phyloP scores from a whole-genome alignment of 2,113 vertebrate genomes.

The Hippoglossus stenolepis region DNA sequence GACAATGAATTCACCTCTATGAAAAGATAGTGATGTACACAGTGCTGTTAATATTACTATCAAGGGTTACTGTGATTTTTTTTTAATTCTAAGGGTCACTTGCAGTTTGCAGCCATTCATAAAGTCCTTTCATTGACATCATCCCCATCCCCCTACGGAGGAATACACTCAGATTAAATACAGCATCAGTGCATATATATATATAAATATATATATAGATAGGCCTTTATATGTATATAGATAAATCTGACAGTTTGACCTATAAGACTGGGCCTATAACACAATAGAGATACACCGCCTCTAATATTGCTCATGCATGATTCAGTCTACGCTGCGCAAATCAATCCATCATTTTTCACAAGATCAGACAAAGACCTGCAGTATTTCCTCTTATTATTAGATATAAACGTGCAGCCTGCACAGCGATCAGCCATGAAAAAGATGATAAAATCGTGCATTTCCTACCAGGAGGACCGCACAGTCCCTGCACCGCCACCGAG shows the following conservation, averaged over 20 bases:
- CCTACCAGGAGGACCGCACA: slow-evolving; percentile 67
- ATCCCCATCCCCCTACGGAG: slow-evolving; percentile 21
- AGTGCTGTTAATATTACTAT: slow-evolving; percentile 6
- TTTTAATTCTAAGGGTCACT: slow-evolving; percentile 9
- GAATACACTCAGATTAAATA: background rate
- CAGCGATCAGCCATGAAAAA: slow-evolving; percentile 12
- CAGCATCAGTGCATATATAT: background rate
- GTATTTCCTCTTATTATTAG: background rate
- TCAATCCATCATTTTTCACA: slow-evolving; percentile 15
- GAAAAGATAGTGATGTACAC: background rate
- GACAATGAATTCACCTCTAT: background rate
- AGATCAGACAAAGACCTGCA: slow-evolving; percentile 5
- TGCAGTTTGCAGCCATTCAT: slow-evolving; percentile 67
- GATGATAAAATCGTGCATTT: slow-evolving; percentile 47
- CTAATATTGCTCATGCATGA: slow-evolving; percentile 27
- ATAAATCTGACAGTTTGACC: slow-evolving; percentile 33
- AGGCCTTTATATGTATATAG: background rate
- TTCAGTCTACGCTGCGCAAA: slow-evolving; percentile 61
- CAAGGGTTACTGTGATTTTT: slow-evolving; percentile 11
- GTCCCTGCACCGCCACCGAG: slow-evolving; percentile 62
- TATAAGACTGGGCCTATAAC: slow-evolving; percentile 41
- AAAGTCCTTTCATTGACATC: slow-evolving; percentile 53
- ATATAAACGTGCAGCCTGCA: slow-evolving; percentile 1
- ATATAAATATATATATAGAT: background rate
- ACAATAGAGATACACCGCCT: slow-evolving; percentile 38